Evolutionary conservation across 2,113 vertebrate genomes (phyloP).

Genomic region (Micronisus gabar): DNA sequence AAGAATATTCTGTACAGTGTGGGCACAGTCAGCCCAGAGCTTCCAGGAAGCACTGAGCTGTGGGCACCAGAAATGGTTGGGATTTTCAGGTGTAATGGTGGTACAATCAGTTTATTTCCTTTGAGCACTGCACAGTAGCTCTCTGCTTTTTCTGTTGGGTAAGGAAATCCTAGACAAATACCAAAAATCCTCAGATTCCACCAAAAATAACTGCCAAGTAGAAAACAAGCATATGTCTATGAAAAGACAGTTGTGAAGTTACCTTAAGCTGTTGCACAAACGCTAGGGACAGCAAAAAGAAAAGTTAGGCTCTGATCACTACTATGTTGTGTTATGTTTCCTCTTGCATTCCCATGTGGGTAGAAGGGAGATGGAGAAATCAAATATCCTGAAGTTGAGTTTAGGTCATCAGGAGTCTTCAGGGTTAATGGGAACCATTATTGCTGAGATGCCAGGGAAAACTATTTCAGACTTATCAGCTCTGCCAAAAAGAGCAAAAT

Average conservation of each 20-base stretch:
- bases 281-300: not conserved
- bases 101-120: not conserved
- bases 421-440: conserved; percentile 41
- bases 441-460: conserved; percentile 59
- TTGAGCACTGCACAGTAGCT: not conserved
- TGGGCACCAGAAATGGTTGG: not conserved
- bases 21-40: not conserved
- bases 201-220: not conserved
- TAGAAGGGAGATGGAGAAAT: not conserved
- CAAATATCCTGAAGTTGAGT: conserved; percentile 33
- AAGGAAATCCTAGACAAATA: not conserved
- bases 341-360: not conserved
- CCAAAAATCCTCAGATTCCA: not conserved
- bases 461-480: conserved; percentile 48
- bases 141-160: not conserved
- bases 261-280: not conserved
- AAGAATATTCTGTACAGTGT: not conserved
- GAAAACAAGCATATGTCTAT: not conserved
- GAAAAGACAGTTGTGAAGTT: not conserved
- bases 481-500: conserved; percentile 67
- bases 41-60: not conserved
- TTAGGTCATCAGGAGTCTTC: conserved; percentile 33
- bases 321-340: not conserved
- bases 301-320: not conserved
- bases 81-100: not conserved